Conservation (phyloP, 2,113 vertebrate genomes). For the Cyprinodon variegatus region DNA sequence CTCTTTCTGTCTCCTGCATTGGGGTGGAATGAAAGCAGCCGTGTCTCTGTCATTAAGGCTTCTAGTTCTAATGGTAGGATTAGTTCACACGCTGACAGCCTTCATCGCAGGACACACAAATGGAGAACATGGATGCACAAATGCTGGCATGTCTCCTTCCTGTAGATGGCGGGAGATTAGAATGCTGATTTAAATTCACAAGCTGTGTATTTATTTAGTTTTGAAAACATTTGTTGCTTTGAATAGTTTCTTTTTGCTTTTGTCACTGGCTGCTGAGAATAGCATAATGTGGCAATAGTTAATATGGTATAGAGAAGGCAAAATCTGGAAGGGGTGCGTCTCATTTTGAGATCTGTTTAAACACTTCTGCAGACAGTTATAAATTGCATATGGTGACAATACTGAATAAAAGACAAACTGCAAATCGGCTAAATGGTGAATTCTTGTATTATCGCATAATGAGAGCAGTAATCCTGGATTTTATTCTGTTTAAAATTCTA, state of each 20-base stretch:
- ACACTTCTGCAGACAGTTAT: neutral
- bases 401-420: neutral
- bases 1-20: neutral
- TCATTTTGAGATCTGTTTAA: neutral
- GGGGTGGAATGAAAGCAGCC: conserved; percentile 25
- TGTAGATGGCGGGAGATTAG: neutral
- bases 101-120: conserved; percentile 64
- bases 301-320: neutral
- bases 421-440: neutral
- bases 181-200: neutral
- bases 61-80: conserved; percentile 75
- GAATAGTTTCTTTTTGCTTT: neutral
- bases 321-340: neutral
- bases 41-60: conserved; percentile 60
- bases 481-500: neutral
- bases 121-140: conserved; percentile 56
- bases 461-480: too few species aligned
- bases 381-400: neutral
- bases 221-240: neutral
- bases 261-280: neutral
- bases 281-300: neutral
- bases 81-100: conserved; percentile 72
- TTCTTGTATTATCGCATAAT: neutral
- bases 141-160: conserved; percentile 38
- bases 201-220: neutral